Conservation (phyloP, 2,888 invertebrate species). For the Hirtodrosophila trivittata region DNA sequence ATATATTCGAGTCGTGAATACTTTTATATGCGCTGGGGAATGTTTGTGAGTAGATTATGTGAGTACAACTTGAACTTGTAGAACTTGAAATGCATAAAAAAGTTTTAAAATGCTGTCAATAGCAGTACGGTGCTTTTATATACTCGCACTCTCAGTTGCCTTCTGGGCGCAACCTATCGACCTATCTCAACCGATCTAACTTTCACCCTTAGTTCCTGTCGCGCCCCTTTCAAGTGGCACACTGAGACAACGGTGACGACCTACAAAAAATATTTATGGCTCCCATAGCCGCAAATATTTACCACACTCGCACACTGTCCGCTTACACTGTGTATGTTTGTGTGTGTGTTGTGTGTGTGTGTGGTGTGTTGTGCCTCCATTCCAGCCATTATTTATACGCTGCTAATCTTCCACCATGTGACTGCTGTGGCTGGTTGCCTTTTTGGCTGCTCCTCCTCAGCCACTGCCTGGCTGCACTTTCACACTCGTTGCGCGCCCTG, state of each 20-base stretch:
- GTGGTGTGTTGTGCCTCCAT: conserved; percentile 27
- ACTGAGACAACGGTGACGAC: conserved; percentile 53
- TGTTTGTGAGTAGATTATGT: too few species aligned
- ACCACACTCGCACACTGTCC: conserved; percentile 46
- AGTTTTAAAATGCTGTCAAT: background rate
- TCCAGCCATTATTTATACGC: conserved; percentile 65
- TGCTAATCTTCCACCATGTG: conserved; percentile 69
- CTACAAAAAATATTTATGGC: conserved; percentile 67
- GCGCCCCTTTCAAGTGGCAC: conserved; percentile 44
- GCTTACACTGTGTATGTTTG: conserved; percentile 2
- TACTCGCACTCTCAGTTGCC: conserved; percentile 8
- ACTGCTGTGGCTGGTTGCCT: conserved; percentile 63
- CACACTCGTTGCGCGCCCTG: conserved; percentile 46
- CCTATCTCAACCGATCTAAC: conserved; percentile 24
- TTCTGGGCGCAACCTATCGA: conserved; percentile 32
- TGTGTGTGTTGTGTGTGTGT: conserved; percentile 10
- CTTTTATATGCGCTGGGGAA: too few species aligned
- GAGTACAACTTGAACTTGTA: background rate
- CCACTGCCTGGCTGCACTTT: conserved; percentile 40
- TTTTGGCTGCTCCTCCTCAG: conserved; percentile 54
- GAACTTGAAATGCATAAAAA: background rate
- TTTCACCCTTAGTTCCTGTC: conserved; percentile 21
- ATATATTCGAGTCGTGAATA: too few species aligned
- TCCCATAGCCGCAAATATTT: conserved; percentile 66
- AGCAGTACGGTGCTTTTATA: background rate